phyloP scores from a whole-genome alignment of 2,888 invertebrate genomes.

The Thalpophila matura region DNA sequence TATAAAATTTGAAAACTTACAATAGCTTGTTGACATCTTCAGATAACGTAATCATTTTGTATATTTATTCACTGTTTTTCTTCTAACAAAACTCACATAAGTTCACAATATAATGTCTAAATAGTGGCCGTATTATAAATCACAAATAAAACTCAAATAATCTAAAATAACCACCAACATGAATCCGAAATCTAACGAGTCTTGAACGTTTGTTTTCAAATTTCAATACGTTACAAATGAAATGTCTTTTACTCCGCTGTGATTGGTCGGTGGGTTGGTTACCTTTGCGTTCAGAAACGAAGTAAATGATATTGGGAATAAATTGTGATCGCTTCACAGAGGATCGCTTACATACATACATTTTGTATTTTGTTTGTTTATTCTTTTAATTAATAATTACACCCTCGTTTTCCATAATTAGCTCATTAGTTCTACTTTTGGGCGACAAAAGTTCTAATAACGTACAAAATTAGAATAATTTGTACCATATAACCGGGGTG shows the following conservation, averaged over 20 bases:
- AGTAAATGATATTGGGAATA: background rate
- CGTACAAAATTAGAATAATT: too few species aligned
- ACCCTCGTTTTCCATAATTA: too few species aligned
- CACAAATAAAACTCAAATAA: constrained; percentile 48
- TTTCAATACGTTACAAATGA: constrained; percentile 72
- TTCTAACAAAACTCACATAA: constrained; percentile 54
- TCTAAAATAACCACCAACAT: constrained; percentile 55
- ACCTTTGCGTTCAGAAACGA: constrained; percentile 52
- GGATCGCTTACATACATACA: too few species aligned
- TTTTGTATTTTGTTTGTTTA: too few species aligned
- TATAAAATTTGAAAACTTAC: constrained; percentile 73
- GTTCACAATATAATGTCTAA: constrained; percentile 47
- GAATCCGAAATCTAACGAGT: constrained; percentile 56
- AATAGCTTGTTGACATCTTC: constrained; percentile 81
- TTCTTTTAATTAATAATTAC: too few species aligned
- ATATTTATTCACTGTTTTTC: constrained; percentile 36
- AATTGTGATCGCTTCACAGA: too few species aligned
- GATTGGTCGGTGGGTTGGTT: constrained; percentile 74
- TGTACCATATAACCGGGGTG: too few species aligned
- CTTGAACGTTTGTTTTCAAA: constrained; percentile 75
- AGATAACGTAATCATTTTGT: constrained; percentile 74
- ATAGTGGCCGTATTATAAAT: constrained; percentile 27
- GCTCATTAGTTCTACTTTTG: too few species aligned
- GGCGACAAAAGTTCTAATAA: too few species aligned
- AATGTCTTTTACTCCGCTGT: constrained; percentile 56